Evolutionary conservation across 2,888 invertebrate genomes (phyloP).

Genomic region (Cistogaster globosa): DNA sequence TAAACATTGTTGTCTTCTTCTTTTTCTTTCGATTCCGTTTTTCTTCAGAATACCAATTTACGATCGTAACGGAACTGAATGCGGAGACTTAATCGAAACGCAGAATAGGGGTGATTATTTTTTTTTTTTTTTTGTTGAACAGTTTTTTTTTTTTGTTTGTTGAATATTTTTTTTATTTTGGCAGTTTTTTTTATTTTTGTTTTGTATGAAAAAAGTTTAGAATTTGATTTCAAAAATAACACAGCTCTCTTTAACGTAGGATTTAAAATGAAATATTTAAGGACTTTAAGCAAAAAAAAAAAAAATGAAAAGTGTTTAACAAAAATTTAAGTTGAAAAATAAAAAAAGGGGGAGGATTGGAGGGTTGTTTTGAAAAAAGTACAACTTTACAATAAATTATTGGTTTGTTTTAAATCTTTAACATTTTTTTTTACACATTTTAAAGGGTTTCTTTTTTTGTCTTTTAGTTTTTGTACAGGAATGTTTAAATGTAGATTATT

Average conservation of each 20-base stretch:
- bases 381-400: conserved; percentile 65
- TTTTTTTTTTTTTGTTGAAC: too few relatives aligned
- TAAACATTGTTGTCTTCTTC: too few relatives aligned
- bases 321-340: conserved; percentile 38
- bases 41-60: too few relatives aligned
- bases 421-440: conserved; percentile 46
- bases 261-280: not conserved
- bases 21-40: too few relatives aligned
- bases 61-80: too few relatives aligned
- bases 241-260: conserved; percentile 15
- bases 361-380: too few relatives aligned
- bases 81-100: too few relatives aligned
- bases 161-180: conserved; percentile 26
- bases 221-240: conserved; percentile 29
- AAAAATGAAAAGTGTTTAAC: conserved; percentile 67
- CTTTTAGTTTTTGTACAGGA: conserved; percentile 76
- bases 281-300: not conserved
- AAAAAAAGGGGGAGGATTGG: conserved; percentile 41
- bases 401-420: not conserved
- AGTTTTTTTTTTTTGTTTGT: too few relatives aligned
- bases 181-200: conserved; percentile 48
- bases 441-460: conserved; percentile 25
- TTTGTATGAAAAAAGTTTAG: conserved; percentile 39
- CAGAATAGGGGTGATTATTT: too few relatives aligned
- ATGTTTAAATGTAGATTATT: conserved; percentile 77